Evolutionary conservation across 2,113 vertebrate genomes (phyloP).

Genomic region (Antennarius striatus): DNA sequence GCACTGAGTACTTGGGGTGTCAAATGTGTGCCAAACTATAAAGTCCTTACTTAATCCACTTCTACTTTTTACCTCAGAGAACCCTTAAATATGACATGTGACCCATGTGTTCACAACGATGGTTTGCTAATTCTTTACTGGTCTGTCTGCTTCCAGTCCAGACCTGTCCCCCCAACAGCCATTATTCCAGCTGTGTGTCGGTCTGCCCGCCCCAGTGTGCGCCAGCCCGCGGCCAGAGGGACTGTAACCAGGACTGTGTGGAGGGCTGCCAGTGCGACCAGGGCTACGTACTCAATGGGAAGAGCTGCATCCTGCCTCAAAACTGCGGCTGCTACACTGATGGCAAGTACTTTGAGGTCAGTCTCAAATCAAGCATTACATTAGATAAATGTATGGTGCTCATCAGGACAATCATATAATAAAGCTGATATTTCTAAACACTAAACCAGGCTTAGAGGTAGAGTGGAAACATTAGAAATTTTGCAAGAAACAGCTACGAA

Average conservation of each 20-base stretch:
- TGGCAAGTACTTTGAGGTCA: slow-evolving; percentile 94
- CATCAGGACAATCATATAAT: background rate
- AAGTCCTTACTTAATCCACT: no score
- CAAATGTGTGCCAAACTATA: no score
- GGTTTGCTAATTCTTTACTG: slow-evolving; percentile 7
- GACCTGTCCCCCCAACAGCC: slow-evolving; percentile 92
- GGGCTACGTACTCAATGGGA: slow-evolving; percentile 92
- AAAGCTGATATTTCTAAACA: background rate
- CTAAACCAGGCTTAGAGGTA: background rate
- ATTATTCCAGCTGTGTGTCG: slow-evolving; percentile 92
- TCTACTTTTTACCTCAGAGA: no score
- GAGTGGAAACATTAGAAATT: no score
- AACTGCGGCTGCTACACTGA: slow-evolving; percentile 96
- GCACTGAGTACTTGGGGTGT: no score
- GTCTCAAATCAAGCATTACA: slow-evolving; percentile 23
- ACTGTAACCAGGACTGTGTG: slow-evolving; percentile 94
- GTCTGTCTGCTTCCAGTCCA: slow-evolving; percentile 77
- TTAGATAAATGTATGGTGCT: background rate
- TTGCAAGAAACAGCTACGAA: no score
- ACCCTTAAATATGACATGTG: no score
- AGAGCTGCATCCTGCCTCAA: slow-evolving; percentile 92
- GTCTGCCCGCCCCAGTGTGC: slow-evolving; percentile 95
- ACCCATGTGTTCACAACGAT: no score
- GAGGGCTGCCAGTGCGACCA: slow-evolving; percentile 96
- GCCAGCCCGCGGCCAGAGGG: slow-evolving; percentile 90